Conservation (phyloP, 23 tunicate genomes). For the Diplosoma virens region DNA sequence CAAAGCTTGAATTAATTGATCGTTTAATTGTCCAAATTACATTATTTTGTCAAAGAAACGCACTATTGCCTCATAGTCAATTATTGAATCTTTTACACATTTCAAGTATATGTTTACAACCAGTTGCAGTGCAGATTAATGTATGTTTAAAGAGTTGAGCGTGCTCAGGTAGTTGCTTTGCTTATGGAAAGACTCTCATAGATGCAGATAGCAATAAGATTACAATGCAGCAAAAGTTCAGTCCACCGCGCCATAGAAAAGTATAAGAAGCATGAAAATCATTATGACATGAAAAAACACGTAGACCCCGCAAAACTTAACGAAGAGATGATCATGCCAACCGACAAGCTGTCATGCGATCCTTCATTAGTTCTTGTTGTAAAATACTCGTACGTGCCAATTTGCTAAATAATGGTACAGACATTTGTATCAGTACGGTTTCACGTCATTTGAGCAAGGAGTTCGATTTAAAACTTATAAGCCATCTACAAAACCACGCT, state of each 20-base stretch:
- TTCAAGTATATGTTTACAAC: background rate
- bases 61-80: background rate
- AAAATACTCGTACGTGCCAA: background rate
- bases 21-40: background rate
- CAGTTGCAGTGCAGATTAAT: background rate
- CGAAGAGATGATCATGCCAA: background rate
- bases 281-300: background rate
- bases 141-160: background rate
- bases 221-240: background rate
- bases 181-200: background rate
- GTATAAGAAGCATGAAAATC: background rate
- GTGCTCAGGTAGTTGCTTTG: background rate
- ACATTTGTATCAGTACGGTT: background rate
- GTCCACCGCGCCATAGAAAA: background rate
- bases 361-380: background rate
- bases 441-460: background rate
- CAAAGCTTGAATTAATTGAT: background rate
- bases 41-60: background rate
- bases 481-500: background rate
- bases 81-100: background rate
- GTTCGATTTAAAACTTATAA: background rate
- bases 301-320: too few relatives aligned
- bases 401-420: too few relatives aligned
- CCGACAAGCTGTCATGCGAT: too few relatives aligned
- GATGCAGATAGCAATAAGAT: background rate